These are phyloP conservation scores for Heliconius himera DNA, from an alignment of 1,140 invertebrate species.

Conservation along the genomic window DNA sequence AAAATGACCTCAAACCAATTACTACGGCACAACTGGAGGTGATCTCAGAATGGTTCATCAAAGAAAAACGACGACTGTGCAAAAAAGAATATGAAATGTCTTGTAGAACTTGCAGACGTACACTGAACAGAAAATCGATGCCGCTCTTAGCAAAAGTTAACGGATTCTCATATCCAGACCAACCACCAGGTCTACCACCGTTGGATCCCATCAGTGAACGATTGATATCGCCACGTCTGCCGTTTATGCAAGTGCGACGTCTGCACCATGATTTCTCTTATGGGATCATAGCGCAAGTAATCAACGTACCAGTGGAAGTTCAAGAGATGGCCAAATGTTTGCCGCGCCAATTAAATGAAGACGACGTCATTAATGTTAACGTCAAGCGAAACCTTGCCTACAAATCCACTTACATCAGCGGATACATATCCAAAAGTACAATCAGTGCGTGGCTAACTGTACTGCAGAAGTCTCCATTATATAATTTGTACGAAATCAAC, in stretches of 20 bases:
- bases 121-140: slow-evolving; percentile 51
- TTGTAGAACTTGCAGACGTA: slow-evolving; percentile 54
- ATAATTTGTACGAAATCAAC: slow-evolving; percentile 36
- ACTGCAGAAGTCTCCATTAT: slow-evolving; percentile 38
- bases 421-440: slow-evolving; percentile 31
- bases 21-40: slow-evolving; percentile 44
- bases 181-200: slow-evolving; percentile 47
- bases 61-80: slow-evolving; percentile 51
- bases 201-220: slow-evolving; percentile 26
- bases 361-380: slow-evolving; percentile 49
- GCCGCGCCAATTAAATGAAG: slow-evolving; percentile 38
- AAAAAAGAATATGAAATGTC: slow-evolving; percentile 47
- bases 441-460: slow-evolving; percentile 40
- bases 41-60: slow-evolving; percentile 52
- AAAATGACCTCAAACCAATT: slow-evolving; percentile 48
- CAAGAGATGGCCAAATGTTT: slow-evolving; percentile 15
- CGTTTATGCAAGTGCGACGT: slow-evolving; percentile 35
- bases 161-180: slow-evolving; percentile 60
- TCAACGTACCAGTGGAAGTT: slow-evolving; percentile 13
- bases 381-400: slow-evolving; percentile 53
- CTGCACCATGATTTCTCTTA: slow-evolving; percentile 12
- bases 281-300: slow-evolving; percentile 25
- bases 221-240: slow-evolving; percentile 34
- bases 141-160: slow-evolving; percentile 55
- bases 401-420: slow-evolving; percentile 44